These are phyloP conservation scores for Nephrotoma flavescens DNA, from an alignment of 2,888 invertebrate genomes.

Conservation along the genomic window DNA sequence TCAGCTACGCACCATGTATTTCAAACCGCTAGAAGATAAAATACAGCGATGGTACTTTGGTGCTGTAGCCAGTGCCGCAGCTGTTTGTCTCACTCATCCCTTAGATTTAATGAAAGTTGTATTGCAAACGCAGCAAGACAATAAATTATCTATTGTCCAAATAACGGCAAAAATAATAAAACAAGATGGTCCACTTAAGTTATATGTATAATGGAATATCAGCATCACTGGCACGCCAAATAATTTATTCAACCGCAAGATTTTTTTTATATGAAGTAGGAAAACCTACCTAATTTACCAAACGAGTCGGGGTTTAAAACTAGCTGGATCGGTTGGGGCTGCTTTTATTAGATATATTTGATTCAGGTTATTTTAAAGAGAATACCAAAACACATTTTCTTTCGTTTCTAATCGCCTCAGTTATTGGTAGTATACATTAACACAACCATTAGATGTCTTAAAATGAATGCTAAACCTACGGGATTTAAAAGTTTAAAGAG, in stretches of 20 bases:
- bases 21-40: not conserved
- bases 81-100: slow-evolving; percentile 93
- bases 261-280: slow-evolving; percentile 61
- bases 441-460: slow-evolving; percentile 93
- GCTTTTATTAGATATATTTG: too few relatives aligned
- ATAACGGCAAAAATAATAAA: slow-evolving; percentile 63
- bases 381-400: slow-evolving; percentile 78
- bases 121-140: slow-evolving; percentile 87
- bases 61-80: slow-evolving; percentile 85
- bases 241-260: slow-evolving; percentile 89
- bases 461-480: slow-evolving; percentile 98
- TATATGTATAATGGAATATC: slow-evolving; percentile 94
- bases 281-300: slow-evolving; percentile 46
- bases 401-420: slow-evolving; percentile 71
- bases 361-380: slow-evolving; percentile 60
- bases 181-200: slow-evolving; percentile 71
- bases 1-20: too few relatives aligned
- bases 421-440: slow-evolving; percentile 40
- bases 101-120: slow-evolving; percentile 87
- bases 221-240: slow-evolving; percentile 80
- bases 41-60: slow-evolving; percentile 87
- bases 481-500: slow-evolving; percentile 63
- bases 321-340: slow-evolving; percentile 75
- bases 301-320: slow-evolving; percentile 30
- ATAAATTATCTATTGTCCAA: slow-evolving; percentile 55